Conservation (phyloP, 2,113 vertebrate genomes). For the Proterorhinus semilunaris region DNA sequence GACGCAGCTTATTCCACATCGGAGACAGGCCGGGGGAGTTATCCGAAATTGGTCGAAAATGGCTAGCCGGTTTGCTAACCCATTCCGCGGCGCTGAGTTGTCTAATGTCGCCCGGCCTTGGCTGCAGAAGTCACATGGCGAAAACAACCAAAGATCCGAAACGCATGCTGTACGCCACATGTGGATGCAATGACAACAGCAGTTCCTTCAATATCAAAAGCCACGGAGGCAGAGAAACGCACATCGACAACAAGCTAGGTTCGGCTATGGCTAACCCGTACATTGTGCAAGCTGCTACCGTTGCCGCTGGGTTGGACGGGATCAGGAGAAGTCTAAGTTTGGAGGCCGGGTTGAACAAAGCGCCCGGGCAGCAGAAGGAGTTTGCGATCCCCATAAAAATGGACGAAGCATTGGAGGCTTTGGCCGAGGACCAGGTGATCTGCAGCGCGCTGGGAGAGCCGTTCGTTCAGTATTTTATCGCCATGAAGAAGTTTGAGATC, state of each 20-base stretch:
- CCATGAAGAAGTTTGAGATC: conserved; percentile 91
- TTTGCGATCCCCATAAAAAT: conserved; percentile 83
- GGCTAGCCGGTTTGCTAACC: conserved; percentile 85
- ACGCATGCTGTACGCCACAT: conserved; percentile 78
- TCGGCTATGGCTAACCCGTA: conserved; percentile 92
- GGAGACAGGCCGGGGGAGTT: conserved; percentile 72
- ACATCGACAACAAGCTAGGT: conserved; percentile 88
- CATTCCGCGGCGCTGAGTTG: conserved; percentile 92
- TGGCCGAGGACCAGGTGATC: conserved; percentile 82
- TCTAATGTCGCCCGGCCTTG: conserved; percentile 84
- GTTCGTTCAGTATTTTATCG: conserved; percentile 88
- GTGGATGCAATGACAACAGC: conserved; percentile 88
- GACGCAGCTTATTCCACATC: conserved; percentile 80
- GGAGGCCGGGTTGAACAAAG: conserved; percentile 61
- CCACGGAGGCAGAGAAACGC: conserved; percentile 81
- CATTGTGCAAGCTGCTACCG: conserved; percentile 85
- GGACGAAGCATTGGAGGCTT: conserved; percentile 83
- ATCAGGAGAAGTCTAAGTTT: conserved; percentile 73
- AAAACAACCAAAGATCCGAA: conserved; percentile 82
- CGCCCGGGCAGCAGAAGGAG: conserved; percentile 62
- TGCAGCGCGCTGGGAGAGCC: conserved; percentile 83
- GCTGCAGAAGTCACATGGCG: conserved; percentile 81
- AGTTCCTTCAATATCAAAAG: conserved; percentile 87
- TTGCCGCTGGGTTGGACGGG: conserved; percentile 90
- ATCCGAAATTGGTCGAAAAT: conserved; percentile 82